Conservation (phyloP, 2,888 invertebrate species). For the Thera obeliscata region DNA sequence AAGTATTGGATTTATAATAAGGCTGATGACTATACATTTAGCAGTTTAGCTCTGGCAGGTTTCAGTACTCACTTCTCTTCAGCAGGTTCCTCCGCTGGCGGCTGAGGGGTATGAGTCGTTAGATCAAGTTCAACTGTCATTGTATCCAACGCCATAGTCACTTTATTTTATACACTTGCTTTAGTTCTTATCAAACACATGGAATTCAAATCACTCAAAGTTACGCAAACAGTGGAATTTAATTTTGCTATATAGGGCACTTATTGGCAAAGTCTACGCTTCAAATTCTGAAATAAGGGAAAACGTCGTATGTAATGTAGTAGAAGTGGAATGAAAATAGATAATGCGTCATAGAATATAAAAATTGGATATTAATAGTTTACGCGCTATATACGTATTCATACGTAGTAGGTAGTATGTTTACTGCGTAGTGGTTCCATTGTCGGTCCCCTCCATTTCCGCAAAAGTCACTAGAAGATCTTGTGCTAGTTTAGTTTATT, state of each 20-base stretch:
- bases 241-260: background rate
- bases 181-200: constrained; percentile 38
- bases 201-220: constrained; percentile 14
- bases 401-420: background rate
- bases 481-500: too few species aligned
- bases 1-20: background rate
- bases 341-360: constrained; percentile 19
- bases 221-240: background rate
- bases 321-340: background rate
- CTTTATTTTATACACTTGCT: constrained; percentile 45
- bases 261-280: background rate
- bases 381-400: constrained; percentile 7
- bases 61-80: constrained; percentile 77
- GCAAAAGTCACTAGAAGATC: too few species aligned
- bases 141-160: constrained; percentile 80
- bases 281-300: constrained; percentile 20
- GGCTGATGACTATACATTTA: background rate
- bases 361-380: background rate
- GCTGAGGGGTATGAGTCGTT: constrained; percentile 64
- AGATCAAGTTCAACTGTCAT: constrained; percentile 80
- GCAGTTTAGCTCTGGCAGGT: background rate
- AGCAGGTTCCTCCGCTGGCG: constrained; percentile 72
- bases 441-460: too few species aligned
- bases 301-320: background rate
- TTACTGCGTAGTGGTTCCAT: too few species aligned